phyloP scores from a whole-genome alignment of 2,797 vertebrate genomes.

The Pachyuromys duprasi region DNA sequence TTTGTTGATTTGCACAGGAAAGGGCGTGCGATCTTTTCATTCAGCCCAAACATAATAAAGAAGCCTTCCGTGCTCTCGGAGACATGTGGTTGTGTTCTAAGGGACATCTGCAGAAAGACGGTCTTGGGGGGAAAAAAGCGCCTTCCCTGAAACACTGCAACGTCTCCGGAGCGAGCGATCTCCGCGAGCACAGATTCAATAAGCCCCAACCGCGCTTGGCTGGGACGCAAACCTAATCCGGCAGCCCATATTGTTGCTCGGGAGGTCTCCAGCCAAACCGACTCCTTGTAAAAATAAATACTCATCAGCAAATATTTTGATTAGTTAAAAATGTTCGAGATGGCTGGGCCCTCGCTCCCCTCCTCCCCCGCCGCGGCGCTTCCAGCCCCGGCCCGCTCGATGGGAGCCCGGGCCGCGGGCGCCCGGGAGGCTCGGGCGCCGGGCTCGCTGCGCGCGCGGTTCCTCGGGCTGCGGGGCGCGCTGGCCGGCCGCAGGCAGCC shows the following conservation, averaged over 20 bases:
- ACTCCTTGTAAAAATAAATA: conserved; percentile 90
- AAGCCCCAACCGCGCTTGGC: conserved; percentile 83
- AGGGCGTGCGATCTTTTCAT: conserved; percentile 24
- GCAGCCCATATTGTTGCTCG: conserved; percentile 78
- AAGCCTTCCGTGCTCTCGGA: conserved; percentile 45
- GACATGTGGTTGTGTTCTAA: conserved; percentile 70
- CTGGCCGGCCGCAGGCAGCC: not conserved
- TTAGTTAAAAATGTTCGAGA: conserved; percentile 88
- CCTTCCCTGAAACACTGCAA: conserved; percentile 76
- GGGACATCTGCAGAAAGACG: conserved; percentile 65
- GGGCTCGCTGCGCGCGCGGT: not conserved
- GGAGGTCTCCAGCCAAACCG: conserved; percentile 86
- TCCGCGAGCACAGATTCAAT: conserved; percentile 71
- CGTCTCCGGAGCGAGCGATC: conserved; percentile 78
- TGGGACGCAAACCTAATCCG: conserved; percentile 82
- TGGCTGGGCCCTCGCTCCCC: conserved; percentile 76
- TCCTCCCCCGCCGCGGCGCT: conserved; percentile 39
- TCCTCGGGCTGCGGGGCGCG: conserved; percentile 23
- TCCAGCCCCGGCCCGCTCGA: not conserved
- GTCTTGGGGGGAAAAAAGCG: conserved; percentile 68
- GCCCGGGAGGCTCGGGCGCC: not conserved
- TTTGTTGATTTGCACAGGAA: conserved; percentile 52
- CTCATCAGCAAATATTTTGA: conserved; percentile 90
- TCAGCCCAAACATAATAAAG: conserved; percentile 25
- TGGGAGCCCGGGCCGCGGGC: not conserved